These are phyloP conservation scores for Pelobates cultripes DNA, from an alignment of 2,797 vertebrate species.

Conservation along the genomic window DNA sequence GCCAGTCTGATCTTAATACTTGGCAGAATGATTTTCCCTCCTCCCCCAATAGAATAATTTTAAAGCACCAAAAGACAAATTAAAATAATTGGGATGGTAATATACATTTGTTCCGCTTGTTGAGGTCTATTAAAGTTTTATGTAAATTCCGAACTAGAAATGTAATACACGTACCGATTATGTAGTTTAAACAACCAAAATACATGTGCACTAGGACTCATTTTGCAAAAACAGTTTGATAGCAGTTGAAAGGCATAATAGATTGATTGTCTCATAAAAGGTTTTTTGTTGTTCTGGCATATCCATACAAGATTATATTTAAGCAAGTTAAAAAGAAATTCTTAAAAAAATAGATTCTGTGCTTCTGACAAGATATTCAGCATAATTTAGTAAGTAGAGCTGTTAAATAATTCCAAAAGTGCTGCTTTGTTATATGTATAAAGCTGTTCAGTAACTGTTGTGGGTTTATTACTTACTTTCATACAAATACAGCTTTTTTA, in stretches of 20 bases:
- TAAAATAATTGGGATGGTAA: slow-evolving; percentile 8
- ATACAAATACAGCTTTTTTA: too few species aligned
- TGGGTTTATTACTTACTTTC: too few species aligned
- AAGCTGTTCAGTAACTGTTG: too few species aligned
- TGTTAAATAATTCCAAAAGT: too few species aligned
- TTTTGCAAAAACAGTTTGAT: neutral
- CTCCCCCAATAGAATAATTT: too few species aligned
- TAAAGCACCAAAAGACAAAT: neutral
- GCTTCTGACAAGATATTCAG: neutral
- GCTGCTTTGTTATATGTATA: too few species aligned
- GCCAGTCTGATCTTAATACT: too few species aligned
- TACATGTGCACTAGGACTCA: neutral
- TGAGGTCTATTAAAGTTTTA: neutral
- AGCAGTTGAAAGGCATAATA: neutral
- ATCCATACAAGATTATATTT: slow-evolving; percentile 16
- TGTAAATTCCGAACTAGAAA: neutral
- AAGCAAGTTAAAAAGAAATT: neutral
- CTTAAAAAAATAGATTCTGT: slow-evolving; percentile 10
- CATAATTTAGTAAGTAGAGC: too few species aligned
- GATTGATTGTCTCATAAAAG: slow-evolving; percentile 29
- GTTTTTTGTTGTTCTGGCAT: slow-evolving; percentile 18
- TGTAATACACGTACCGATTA: neutral
- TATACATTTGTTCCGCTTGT: neutral
- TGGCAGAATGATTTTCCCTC: too few species aligned
- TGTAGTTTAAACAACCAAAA: neutral